A percentile compares a stretch with the other conserved stretches of the same genome.
Conservation (phyloP, 2,113 vertebrate species). For the Eptesicus fuscus region DNA sequence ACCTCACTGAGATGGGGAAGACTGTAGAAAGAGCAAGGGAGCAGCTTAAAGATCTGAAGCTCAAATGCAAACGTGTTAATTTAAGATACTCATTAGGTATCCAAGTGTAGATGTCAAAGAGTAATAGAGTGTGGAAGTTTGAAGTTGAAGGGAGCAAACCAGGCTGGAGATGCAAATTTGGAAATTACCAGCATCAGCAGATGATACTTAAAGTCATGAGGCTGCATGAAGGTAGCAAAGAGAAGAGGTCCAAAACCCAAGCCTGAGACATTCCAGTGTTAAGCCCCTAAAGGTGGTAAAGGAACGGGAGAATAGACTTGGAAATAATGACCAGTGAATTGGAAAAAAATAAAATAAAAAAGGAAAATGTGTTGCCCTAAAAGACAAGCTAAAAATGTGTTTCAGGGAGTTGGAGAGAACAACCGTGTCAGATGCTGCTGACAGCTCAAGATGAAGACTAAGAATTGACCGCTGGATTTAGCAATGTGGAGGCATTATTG, state of each 20-base stretch:
- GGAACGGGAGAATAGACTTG: neutral
- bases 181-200: neutral
- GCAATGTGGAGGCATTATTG: neutral
- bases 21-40: neutral
- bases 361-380: neutral
- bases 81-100: neutral
- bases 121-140: neutral
- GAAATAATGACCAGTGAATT: neutral
- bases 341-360: neutral
- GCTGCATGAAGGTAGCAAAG: neutral
- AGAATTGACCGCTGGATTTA: neutral
- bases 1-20: neutral
- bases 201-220: neutral
- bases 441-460: neutral
- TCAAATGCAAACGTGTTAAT: neutral
- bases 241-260: neutral
- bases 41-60: neutral
- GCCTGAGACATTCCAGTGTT: neutral
- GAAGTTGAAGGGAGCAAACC: neutral
- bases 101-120: neutral
- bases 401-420: neutral
- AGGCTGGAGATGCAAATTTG: neutral
- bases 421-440: neutral
- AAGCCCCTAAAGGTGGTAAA: neutral
- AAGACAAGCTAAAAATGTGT: neutral